Evolutionary conservation across 2,113 vertebrate species (phyloP), one percentile per base, ranked within the genome.

Genomic region (Notarius quadriscutis): DNA sequence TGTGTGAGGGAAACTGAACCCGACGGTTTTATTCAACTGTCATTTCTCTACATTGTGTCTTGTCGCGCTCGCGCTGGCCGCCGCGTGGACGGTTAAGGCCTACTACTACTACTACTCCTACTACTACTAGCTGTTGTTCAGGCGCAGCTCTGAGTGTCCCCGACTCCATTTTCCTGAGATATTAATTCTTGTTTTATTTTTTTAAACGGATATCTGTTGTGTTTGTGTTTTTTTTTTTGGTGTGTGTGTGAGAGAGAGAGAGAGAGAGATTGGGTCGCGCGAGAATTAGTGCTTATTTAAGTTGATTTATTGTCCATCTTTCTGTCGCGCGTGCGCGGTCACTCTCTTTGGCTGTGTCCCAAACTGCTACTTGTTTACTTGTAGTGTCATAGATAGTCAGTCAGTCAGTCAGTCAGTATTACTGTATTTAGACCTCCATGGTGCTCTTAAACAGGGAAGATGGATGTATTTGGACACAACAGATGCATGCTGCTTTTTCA

Each of bases 1-100:
- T n/a, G n/a, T n/a, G n/a, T n/a, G 25, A 17, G 63, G 27, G 41
- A 58, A 89, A 93, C 92, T 92, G 92, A 94, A 84, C 92, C 92
- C 90, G 85, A 88, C 77, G 22, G 58, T 7, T 57, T 34, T 41
- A 41, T 75, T n/a, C 69, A 89, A 75, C 86, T 87, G 86, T 87
- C 86, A 87, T 57, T 51, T 60, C 51, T 48, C 69, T 84, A 87
- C 81, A 78, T 87, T 78, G 86, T 87, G 81, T 87, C 81, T 30
- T 60, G 50, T 67, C 62, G 60, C 27, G 63, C 63, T 86, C 63
- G 79, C 60, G 53, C 57, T 87, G 80, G 74, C 81, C 81, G 86
- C 86, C 86, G 86, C 86, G 86, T 87, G 86, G 86, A 87, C 86
- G 71, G 41, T 53, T 55, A 62, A 58, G 86, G 86, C 86, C 86